A percentile compares a stretch with the other conserved stretches of the same genome.
phyloP scores from a whole-genome alignment of 2,797 vertebrate species.

The Sarcoramphus papa region DNA sequence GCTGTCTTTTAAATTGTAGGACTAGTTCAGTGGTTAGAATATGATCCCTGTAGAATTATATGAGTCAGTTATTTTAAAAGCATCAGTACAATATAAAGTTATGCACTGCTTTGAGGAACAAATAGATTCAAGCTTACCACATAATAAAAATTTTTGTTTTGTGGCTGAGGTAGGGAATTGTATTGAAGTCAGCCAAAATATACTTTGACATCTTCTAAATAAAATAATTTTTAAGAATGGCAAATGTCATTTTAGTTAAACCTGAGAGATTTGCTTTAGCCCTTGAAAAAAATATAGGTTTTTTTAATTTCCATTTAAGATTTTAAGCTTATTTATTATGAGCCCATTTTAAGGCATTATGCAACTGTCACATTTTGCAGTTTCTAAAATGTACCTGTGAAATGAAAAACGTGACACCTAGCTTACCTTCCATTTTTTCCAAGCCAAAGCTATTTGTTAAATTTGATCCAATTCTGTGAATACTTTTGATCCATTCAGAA shows the following conservation, averaged over 20 bases:
- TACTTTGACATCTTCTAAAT: background rate
- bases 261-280: background rate
- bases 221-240: background rate
- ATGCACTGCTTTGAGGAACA: background rate
- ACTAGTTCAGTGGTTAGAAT: background rate
- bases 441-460: background rate
- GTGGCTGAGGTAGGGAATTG: background rate
- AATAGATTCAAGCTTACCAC: background rate
- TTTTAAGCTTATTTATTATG: background rate
- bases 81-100: background rate
- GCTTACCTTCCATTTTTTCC: background rate
- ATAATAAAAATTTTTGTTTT: background rate
- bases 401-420: background rate
- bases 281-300: background rate
- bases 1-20: background rate
- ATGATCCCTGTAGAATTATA: background rate
- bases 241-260: background rate
- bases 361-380: background rate
- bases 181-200: background rate
- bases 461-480: background rate
- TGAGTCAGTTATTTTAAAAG: background rate
- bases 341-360: background rate
- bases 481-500: background rate
- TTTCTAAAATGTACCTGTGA: background rate
- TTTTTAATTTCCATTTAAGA: background rate